A percentile compares a stretch with the other conserved stretches of the same genome.
phyloP scores from a whole-genome alignment of 2,113 vertebrate genomes.

The Mastomys natalensis region DNA sequence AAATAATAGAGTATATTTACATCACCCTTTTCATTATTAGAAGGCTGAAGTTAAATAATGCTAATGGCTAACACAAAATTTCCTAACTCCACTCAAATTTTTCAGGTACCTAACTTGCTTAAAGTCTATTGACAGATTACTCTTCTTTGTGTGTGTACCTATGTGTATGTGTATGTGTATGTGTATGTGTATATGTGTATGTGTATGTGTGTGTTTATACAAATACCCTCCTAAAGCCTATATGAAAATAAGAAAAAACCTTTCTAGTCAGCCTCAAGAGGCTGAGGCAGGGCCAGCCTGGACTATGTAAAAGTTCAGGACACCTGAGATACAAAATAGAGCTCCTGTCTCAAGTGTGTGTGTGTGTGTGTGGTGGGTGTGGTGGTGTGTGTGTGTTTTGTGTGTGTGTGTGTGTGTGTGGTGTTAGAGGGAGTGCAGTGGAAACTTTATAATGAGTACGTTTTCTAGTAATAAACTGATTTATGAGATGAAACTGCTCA shows the following conservation, averaged over 20 bases:
- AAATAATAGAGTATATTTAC: constrained; percentile 6
- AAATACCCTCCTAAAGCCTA: not conserved
- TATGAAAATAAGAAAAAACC: not conserved
- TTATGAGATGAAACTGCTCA: constrained; percentile 9
- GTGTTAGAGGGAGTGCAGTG: too few species aligned
- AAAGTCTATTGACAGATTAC: not conserved
- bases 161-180: too few species aligned
- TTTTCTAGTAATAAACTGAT: constrained; percentile 4
- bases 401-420: too few species aligned
- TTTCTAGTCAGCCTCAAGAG: not conserved
- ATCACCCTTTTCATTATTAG: constrained; percentile 5
- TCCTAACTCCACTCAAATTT: not conserved
- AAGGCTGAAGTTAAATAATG: constrained; percentile 5
- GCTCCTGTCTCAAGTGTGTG: too few species aligned
- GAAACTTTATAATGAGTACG: constrained; percentile 15
- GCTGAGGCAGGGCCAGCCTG: too few species aligned
- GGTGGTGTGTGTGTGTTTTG: too few species aligned
- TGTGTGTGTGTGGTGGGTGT: too few species aligned
- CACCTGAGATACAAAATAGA: not conserved
- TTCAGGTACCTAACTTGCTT: not conserved
- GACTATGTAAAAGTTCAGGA: not conserved
- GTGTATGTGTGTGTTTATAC: too few species aligned
- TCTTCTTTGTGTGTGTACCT: not conserved
- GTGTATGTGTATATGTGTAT: too few species aligned
- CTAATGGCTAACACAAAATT: not conserved